Evolutionary conservation across 37 sponge, comb jelly and placozoan species (phyloP), one percentile per base, ranked within the genome.

Genomic region (Crambe crambe): DNA sequence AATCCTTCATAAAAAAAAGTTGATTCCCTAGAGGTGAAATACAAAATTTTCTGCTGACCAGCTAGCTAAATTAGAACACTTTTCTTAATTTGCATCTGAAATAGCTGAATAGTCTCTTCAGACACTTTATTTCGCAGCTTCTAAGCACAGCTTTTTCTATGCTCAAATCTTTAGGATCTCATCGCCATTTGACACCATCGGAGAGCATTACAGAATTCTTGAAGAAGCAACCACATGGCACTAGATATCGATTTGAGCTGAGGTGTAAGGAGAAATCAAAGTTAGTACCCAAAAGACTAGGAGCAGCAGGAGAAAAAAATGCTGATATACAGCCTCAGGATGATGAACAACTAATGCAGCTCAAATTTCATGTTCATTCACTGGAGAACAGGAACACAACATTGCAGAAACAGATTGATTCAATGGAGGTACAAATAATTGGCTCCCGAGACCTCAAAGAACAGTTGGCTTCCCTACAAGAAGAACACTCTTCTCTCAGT

Each of bases 241-340:
- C 57, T 37, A 71, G 58, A 42, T 44, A 64, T 54, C 65, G 42
- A 37, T 61, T 73, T 82, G 82, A 82, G 38, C 73, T 82, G 36
- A 61, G 73, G 42, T 9, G 42, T 44, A 36, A 9, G 26, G 44
- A 44, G 27, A 22, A 35, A 58, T 35, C 4, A 18, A n/a, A n/a
- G n/a, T 42, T 63, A 60, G 1, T 32, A 17, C 2, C 37, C 36
- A 18, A 47, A 76, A 38, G 63, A 23, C 15, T n/a, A n/a, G n/a
- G 9, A 23, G 4, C 17, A 26, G 20, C 42, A 21, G 60, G 4
- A 32, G 20, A 56, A 6, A 40, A 41, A 12, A 25, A 4, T 31
- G 3, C 15, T 1, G 2, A 20, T 10, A 17, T 34, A 25, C 3
- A 15, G 29, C 10, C 9, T 34, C 17, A 2, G 3, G 30, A 30